Evolutionary conservation across 1,140 invertebrate species (phyloP).

Genomic region (Pseudomyrmex concolor): DNA sequence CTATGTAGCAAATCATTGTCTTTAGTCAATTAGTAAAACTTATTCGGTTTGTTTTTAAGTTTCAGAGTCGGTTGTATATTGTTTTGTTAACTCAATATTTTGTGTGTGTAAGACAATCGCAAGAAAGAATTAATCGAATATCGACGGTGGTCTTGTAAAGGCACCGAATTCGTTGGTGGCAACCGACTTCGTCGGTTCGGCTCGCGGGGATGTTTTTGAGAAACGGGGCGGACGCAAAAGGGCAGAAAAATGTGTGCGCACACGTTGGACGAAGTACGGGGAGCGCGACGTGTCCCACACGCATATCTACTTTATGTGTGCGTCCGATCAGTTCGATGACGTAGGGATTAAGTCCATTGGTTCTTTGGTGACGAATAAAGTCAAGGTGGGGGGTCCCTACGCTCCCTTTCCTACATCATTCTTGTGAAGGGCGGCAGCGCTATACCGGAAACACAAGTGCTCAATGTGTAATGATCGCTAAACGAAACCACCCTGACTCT

Average conservation of each 20-base stretch:
- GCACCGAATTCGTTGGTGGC: background rate
- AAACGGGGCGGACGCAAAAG: conserved; percentile 9
- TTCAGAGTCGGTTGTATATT: background rate
- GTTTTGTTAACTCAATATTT: background rate
- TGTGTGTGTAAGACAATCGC: background rate
- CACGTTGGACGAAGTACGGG: conserved; percentile 79
- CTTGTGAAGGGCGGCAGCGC: conserved; percentile 71
- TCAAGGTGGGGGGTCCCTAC: conserved; percentile 81
- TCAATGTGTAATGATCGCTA: conserved; percentile 83
- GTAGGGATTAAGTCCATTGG: conserved; percentile 75
- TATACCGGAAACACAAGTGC: conserved; percentile 81
- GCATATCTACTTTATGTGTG: conserved; percentile 62
- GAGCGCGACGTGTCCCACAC: conserved; percentile 77
- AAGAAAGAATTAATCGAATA: background rate
- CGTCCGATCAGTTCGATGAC: conserved; percentile 75
- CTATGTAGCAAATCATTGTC: background rate
- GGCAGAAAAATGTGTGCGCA: conserved; percentile 1
- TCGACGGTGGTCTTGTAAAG: background rate
- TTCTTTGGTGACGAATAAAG: conserved; percentile 77
- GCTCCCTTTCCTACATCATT: conserved; percentile 75
- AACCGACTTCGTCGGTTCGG: background rate
- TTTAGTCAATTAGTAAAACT: background rate
- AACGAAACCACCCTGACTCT: conserved; percentile 74
- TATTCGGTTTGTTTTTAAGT: background rate
- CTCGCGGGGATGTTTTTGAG: background rate